Evolutionary conservation across 2,888 invertebrate genomes (phyloP), one percentile per base, ranked within the genome.

Genomic region (Dioctria rufipes): DNA sequence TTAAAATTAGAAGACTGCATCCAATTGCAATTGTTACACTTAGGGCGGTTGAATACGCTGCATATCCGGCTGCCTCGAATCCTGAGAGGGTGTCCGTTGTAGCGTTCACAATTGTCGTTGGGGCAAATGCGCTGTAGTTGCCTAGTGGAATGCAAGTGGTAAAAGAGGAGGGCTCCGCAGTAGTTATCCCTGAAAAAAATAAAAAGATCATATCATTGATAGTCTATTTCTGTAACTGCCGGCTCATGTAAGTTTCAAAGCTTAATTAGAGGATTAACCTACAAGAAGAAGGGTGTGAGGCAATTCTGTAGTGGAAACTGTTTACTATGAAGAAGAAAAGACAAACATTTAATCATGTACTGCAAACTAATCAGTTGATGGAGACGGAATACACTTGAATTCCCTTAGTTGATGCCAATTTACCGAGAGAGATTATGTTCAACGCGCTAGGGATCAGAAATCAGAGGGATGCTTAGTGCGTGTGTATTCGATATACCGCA

Each of bases 21-120:
- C 98, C 98, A 83, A 98, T 97, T 67, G 97, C 98, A 85, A 98
- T 96, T 25, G 97, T 97, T 0, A 97, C 96, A 88, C 96, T 96
- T n/a, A 97, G 90, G 2, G 97, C 97, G 3, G 97, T 96, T 0
- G 96, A 96, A 86, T 97, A 97, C 0, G 96, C 95, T 0, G 96
- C 95, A 85, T 94, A 94, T 81, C 93, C 95, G 58, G 94, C 94
- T 9, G 95, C 94, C 87, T 95, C 95, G 83, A 95, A 90, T 85
- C 94, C 94, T 75, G 95, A 95, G 81, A 95, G 87, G 5, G 95
- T 93, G 87, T 94, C 95, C 81, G 93, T 93, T 75, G 93, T 93
- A n/a, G 93, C 92, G 86, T 93, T 94, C 84, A 91, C 91, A 42
- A 90, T 85, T 9, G 88, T 87, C 63, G 92, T 92, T 75, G 91